Conservation (phyloP, 1,140 invertebrate genomes). For the Papilio dardanus region DNA sequence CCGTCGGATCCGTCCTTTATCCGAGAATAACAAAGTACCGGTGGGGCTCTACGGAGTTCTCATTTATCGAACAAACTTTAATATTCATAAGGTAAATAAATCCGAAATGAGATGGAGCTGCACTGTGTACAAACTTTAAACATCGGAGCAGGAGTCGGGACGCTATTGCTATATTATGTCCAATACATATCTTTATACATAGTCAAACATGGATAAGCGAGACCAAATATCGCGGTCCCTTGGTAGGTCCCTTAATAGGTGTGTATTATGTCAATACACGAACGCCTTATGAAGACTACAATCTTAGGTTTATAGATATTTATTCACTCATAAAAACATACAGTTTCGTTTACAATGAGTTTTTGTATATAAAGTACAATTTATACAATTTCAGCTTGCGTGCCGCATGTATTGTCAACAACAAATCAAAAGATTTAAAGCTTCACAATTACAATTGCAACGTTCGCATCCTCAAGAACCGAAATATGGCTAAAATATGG, state of each 20-base stretch:
- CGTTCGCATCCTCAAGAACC: no score
- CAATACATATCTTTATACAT: constrained; percentile 11
- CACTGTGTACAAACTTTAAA: constrained; percentile 34
- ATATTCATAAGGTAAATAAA: constrained; percentile 70
- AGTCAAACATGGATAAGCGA: not conserved
- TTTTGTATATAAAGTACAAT: no score
- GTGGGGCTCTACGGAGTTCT: constrained; percentile 55
- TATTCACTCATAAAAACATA: not conserved
- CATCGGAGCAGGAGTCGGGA: constrained; percentile 11
- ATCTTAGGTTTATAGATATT: not conserved
- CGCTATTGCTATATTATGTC: not conserved
- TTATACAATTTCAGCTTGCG: no score
- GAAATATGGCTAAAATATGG: no score
- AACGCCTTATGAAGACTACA: not conserved
- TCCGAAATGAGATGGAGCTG: constrained; percentile 51
- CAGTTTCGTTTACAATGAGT: no score
- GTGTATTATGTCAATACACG: not conserved
- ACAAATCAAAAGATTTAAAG: no score
- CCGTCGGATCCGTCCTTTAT: constrained; percentile 53
- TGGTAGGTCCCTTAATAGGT: not conserved
- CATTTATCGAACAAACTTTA: constrained; percentile 61
- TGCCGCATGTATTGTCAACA: no score
- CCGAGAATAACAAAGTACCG: constrained; percentile 55
- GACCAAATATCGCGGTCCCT: no score
- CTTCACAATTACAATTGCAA: no score